Conservation (phyloP, 1,140 invertebrate genomes). For the Potamilus streckersoni region DNA sequence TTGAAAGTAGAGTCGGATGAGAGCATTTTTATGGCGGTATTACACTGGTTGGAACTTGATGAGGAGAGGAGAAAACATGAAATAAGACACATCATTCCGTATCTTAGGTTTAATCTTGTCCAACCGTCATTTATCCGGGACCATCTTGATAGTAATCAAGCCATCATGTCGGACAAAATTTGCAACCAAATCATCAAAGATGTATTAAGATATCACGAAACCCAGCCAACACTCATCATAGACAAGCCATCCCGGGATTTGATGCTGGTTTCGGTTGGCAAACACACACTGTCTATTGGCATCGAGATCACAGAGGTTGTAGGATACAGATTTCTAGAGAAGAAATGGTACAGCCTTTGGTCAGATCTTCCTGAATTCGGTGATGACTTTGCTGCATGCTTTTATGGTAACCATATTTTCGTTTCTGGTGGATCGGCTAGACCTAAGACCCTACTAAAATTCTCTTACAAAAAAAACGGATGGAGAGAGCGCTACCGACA, state of each 20-base stretch:
- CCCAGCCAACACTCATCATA: neutral
- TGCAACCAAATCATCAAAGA: neutral
- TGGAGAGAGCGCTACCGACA: constrained; percentile 41
- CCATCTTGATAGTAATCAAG: constrained; percentile 24
- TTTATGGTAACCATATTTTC: constrained; percentile 43
- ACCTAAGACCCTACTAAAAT: constrained; percentile 35
- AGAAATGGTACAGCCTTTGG: constrained; percentile 38
- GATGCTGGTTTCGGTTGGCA: no score
- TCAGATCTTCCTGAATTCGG: constrained; percentile 41
- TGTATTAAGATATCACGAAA: constrained; percentile 22
- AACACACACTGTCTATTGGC: neutral
- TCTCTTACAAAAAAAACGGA: constrained; percentile 32
- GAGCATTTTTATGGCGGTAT: constrained; percentile 9
- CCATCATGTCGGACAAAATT: constrained; percentile 18
- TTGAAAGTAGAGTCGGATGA: constrained; percentile 54
- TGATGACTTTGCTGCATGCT: constrained; percentile 43
- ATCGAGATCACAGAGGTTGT: constrained; percentile 28
- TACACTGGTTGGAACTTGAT: constrained; percentile 43
- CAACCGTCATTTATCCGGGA: constrained; percentile 2
- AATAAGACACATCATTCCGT: constrained; percentile 15
- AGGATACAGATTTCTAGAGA: constrained; percentile 23
- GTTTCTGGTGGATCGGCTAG: constrained; percentile 40
- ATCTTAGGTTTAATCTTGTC: constrained; percentile 12
- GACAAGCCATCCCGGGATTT: neutral
- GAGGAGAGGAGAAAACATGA: constrained; percentile 14